Percentiles rank a stretch among this genome's conserved stretches.
Conservation (phyloP, 2,113 vertebrate genomes). For the Crocuta crocuta region DNA sequence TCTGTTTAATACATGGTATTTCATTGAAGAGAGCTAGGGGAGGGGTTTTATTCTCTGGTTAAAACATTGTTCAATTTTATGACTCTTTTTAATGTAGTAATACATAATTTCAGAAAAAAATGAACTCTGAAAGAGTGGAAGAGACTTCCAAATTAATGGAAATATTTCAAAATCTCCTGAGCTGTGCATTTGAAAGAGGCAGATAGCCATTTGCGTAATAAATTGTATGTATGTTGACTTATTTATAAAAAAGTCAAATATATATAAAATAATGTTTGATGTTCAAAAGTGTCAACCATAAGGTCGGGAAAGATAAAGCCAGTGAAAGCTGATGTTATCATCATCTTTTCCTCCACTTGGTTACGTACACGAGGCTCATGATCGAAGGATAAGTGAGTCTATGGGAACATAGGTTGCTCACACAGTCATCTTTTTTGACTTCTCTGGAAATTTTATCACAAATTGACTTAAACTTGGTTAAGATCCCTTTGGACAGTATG, state of each 20-base stretch:
- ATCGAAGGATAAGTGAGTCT: not conserved
- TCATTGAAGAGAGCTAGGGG: not conserved
- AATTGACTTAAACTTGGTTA: not conserved
- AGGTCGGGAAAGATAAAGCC: not conserved
- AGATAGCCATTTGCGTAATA: not conserved
- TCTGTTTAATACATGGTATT: not conserved
- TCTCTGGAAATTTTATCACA: not conserved
- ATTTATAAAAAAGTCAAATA: not conserved
- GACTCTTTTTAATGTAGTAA: not conserved
- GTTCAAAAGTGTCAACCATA: not conserved
- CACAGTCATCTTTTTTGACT: not conserved
- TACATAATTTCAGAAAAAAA: not conserved
- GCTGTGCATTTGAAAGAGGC: not conserved
- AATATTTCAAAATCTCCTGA: not conserved
- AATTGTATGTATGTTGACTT: not conserved
- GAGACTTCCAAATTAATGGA: not conserved
- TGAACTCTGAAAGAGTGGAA: not conserved
- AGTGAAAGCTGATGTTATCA: not conserved
- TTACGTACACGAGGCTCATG: not conserved
- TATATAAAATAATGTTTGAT: not conserved
- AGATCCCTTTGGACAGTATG: not conserved
- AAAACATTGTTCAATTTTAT: conserved; percentile 17
- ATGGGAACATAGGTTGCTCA: rapidly evolving
- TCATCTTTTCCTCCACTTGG: not conserved
- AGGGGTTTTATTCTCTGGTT: not conserved